These are phyloP conservation scores for Syrrhaptes paradoxus DNA, from an alignment of 2,113 vertebrate species.

Conservation along the genomic window DNA sequence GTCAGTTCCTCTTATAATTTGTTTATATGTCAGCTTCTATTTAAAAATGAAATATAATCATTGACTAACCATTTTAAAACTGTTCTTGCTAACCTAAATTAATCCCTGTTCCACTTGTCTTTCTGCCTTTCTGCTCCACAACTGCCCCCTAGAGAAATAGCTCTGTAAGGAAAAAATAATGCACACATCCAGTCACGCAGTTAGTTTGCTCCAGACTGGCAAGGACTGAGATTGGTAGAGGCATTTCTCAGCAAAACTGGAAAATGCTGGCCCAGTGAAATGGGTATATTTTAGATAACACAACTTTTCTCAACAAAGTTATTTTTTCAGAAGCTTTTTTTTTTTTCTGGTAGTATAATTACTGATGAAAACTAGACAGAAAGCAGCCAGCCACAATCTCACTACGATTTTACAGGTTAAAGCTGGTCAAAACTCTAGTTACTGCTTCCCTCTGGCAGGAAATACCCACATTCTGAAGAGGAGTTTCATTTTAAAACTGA, in stretches of 20 bases:
- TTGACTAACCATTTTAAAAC: constrained; percentile 55
- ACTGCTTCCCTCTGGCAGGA: neutral
- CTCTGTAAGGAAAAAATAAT: constrained; percentile 9
- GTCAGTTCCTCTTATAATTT: constrained; percentile 19
- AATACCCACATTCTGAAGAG: neutral
- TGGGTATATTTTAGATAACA: neutral
- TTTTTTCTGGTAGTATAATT: neutral
- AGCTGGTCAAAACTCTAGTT: neutral
- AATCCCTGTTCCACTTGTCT: constrained; percentile 47
- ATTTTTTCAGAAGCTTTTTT: neutral
- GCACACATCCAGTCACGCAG: neutral
- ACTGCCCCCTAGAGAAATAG: constrained; percentile 41
- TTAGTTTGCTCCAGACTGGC: neutral
- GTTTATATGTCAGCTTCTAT: constrained; percentile 15
- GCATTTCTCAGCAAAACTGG: neutral
- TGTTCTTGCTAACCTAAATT: constrained; percentile 38
- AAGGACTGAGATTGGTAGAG: neutral
- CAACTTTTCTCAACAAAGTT: neutral
- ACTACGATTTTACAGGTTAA: neutral
- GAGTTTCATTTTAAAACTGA: neutral
- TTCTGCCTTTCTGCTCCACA: constrained; percentile 50
- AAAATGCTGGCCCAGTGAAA: neutral
- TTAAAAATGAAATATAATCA: constrained; percentile 59
- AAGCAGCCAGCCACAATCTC: neutral
- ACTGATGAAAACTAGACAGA: neutral